Conservation (phyloP, 2,888 invertebrate species). For the Phaedon cochleariae region DNA sequence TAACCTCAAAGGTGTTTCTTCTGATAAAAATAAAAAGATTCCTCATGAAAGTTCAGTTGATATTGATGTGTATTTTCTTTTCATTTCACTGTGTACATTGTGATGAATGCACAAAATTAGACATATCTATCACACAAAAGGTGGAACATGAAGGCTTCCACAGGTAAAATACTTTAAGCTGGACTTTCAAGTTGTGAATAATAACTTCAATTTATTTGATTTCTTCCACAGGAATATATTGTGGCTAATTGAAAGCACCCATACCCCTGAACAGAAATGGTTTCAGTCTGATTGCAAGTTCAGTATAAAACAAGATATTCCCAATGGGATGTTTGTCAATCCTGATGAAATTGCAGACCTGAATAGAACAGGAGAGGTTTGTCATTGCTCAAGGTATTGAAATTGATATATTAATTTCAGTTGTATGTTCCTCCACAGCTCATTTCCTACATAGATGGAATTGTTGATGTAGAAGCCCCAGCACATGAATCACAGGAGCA, state of each 20-base stretch:
- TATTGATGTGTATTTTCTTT: neutral
- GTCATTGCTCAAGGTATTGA: conserved; percentile 15
- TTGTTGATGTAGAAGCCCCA: conserved; percentile 60
- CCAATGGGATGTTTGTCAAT: conserved; percentile 60
- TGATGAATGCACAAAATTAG: conserved; percentile 51
- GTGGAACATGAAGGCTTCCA: conserved; percentile 62
- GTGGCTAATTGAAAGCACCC: conserved; percentile 60
- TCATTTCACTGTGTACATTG: conserved; percentile 8
- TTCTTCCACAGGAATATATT: conserved; percentile 58
- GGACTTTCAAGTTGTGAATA: no score
- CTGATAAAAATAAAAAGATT: no score
- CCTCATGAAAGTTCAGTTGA: neutral
- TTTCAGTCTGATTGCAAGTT: conserved; percentile 52
- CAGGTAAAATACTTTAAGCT: conserved; percentile 46
- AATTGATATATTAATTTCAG: neutral
- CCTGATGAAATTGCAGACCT: conserved; percentile 62
- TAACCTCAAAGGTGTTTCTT: no score
- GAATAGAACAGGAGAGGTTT: conserved; percentile 49
- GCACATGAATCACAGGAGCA: conserved; percentile 58
- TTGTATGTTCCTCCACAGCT: neutral
- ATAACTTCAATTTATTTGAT: conserved; percentile 18
- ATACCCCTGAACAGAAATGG: conserved; percentile 28
- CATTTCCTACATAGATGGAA: conserved; percentile 52
- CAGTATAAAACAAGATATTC: conserved; percentile 55
- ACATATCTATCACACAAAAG: conserved; percentile 59